Conservation (phyloP, 1,140 invertebrate genomes). For the Pogonomyrmex californicus region DNA sequence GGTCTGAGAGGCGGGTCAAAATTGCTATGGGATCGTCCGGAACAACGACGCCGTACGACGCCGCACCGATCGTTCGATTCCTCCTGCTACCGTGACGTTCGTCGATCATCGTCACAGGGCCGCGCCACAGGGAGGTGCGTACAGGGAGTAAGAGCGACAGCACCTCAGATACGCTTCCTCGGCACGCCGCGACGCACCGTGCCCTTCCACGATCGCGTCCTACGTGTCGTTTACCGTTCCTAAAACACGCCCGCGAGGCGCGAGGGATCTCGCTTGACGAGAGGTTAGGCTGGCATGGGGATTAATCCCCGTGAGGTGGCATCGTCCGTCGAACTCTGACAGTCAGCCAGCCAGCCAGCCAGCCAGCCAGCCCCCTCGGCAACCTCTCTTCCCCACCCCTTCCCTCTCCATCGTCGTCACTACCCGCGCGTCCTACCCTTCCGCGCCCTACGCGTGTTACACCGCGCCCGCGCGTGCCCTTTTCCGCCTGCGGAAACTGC, state of each 20-base stretch:
- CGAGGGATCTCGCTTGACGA: neutral
- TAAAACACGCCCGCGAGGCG: constrained; percentile 2
- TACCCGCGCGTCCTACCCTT: constrained; percentile 70
- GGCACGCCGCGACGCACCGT: constrained; percentile 26
- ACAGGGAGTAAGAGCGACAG: constrained; percentile 31
- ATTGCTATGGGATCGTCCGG: constrained; percentile 74
- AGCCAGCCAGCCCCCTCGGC: constrained; percentile 37
- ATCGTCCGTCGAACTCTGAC: constrained; percentile 74
- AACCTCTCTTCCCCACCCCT: neutral
- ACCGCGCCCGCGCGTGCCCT: constrained; percentile 64
- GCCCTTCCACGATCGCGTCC: constrained; percentile 23
- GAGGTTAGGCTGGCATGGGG: constrained; percentile 74
- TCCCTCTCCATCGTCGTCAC: neutral
- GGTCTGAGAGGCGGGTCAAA: constrained; percentile 59
- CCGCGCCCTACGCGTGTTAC: constrained; percentile 58
- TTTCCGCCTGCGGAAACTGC: constrained; percentile 67
- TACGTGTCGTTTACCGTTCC: neutral
- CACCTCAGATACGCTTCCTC: constrained; percentile 26
- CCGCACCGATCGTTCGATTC: constrained; percentile 47
- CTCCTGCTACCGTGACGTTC: constrained; percentile 62
- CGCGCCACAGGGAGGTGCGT: constrained; percentile 3
- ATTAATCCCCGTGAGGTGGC: constrained; percentile 71
- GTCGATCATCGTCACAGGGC: constrained; percentile 39
- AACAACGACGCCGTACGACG: constrained; percentile 50
- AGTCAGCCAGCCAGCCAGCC: constrained; percentile 36